phyloP scores from a whole-genome alignment of 2,888 invertebrate genomes.

The Dendrolimus pini region DNA sequence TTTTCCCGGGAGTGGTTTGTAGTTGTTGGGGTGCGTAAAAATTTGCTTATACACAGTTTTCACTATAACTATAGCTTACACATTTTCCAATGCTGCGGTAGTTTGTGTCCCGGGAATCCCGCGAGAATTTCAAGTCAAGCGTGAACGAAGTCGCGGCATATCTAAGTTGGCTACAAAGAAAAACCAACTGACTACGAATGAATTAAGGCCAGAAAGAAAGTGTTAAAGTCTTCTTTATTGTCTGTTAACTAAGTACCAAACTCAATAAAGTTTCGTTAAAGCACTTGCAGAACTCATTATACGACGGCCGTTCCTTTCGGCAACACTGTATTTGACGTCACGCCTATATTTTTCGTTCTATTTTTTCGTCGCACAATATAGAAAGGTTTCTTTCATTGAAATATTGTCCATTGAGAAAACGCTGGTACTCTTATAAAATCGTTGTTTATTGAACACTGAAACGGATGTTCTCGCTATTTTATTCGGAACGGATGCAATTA shows the following conservation, averaged over 20 bases:
- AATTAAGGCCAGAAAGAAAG: constrained; percentile 27
- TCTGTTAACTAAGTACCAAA: constrained; percentile 33
- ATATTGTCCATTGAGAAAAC: constrained; percentile 19
- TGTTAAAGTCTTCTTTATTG: constrained; percentile 34
- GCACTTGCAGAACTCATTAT: constrained; percentile 46
- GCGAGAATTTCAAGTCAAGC: no score
- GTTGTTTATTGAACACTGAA: constrained; percentile 23
- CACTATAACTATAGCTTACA: no score
- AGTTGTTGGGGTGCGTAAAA: no score
- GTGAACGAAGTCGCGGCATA: no score
- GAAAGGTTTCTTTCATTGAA: constrained; percentile 16
- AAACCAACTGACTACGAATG: not conserved
- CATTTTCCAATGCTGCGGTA: no score
- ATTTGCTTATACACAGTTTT: no score
- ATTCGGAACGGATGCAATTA: constrained; percentile 20
- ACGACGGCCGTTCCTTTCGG: constrained; percentile 9
- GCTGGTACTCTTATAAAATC: constrained; percentile 16
- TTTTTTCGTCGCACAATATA: constrained; percentile 12
- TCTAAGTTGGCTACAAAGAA: not conserved
- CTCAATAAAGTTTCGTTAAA: constrained; percentile 40
- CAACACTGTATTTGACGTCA: constrained; percentile 21
- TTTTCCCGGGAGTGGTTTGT: no score
- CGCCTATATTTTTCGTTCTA: constrained; percentile 18
- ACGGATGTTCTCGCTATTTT: constrained; percentile 17
- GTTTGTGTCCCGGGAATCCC: no score